phyloP scores from a whole-genome alignment of 2,797 vertebrate genomes.

The Ispidina lecontei region DNA sequence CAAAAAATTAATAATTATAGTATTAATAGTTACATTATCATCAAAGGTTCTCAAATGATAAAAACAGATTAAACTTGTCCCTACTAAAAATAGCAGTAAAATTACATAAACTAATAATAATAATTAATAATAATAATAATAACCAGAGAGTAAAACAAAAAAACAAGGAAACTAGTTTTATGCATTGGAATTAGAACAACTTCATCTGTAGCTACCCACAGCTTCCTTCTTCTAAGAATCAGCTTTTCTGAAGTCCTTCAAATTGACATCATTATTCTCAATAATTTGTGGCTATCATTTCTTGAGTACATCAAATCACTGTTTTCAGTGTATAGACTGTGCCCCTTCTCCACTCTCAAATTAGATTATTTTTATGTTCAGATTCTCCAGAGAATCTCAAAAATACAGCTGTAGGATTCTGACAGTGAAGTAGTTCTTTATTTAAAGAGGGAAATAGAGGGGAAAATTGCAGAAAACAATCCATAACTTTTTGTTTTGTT shows the following conservation, averaged over 20 bases:
- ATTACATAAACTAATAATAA: slow-evolving; percentile 81
- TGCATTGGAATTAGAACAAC: slow-evolving; percentile 87
- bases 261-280: not conserved
- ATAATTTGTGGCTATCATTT: not conserved
- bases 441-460: slow-evolving; percentile 77
- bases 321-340: not conserved
- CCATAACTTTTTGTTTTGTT: slow-evolving; percentile 76
- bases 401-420: slow-evolving; percentile 73
- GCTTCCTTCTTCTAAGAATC: slow-evolving; percentile 3
- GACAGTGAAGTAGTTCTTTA: slow-evolving; percentile 89
- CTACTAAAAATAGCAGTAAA: slow-evolving; percentile 80
- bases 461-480: slow-evolving; percentile 81
- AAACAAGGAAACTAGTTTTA: slow-evolving; percentile 78
- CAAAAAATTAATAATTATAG: slow-evolving; percentile 76
- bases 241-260: not conserved
- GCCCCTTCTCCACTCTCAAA: not conserved
- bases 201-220: slow-evolving; percentile 84
- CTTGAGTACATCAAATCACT: not conserved
- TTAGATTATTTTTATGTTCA: not conserved
- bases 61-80: slow-evolving; percentile 76
- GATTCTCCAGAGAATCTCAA: slow-evolving; percentile 12
- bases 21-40: slow-evolving; percentile 76
- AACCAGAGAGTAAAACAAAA: slow-evolving; percentile 78
- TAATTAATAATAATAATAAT: slow-evolving; percentile 60
- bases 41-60: slow-evolving; percentile 74